Base-by-base conservation (phyloP, 2,888 invertebrate genomes). In the Stenolophus ochropezus region DNA sequence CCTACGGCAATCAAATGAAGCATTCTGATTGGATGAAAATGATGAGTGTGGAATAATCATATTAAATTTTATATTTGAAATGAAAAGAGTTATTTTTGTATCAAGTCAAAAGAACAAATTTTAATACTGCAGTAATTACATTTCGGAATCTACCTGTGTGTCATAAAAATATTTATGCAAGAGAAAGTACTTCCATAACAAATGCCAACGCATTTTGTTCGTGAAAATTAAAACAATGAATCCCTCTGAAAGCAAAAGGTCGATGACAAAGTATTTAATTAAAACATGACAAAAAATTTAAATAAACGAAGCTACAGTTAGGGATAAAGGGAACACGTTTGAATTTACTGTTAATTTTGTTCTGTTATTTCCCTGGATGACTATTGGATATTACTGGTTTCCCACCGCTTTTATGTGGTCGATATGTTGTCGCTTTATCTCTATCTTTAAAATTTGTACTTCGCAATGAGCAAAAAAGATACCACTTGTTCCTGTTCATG, bases 211-310 rank as follows among this genome's bases (percentile, higher is more conserved):
- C 11, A 42, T 42, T 6, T 42, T 42, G 2, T 42, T 42, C 33
- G 33, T 42, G 33, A 42, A 42, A 56, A 21, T 56, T 56, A 56
- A 56, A 56, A 56, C 56, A 56, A 56, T 56, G 56, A 56, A 56
- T 56, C 56, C 56, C 56, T 18, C 20, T 11, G 18, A 20, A 21
- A 21, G 56, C 56, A 18, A 20, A 21, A 21, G 56, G 56, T 56
- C 56, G 56, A 56, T 56, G 56, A 56, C 21, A 56, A 20, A 16
- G 56, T 56, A 56, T 21, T 56, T 56, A 56, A 56, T 56, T 56
- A 56, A 56, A 56, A 56, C 56, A 56, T 21, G 56, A 56, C 56
- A 56, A 56, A 56, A 53, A 56, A 56, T 56, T 49, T 56, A 56
- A 56, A 56, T 56, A 56, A 56, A 56, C 56, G 56, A 21, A 56